Evolutionary conservation across 2,888 invertebrate species (phyloP).

Genomic region (Coelopa pilipes): DNA sequence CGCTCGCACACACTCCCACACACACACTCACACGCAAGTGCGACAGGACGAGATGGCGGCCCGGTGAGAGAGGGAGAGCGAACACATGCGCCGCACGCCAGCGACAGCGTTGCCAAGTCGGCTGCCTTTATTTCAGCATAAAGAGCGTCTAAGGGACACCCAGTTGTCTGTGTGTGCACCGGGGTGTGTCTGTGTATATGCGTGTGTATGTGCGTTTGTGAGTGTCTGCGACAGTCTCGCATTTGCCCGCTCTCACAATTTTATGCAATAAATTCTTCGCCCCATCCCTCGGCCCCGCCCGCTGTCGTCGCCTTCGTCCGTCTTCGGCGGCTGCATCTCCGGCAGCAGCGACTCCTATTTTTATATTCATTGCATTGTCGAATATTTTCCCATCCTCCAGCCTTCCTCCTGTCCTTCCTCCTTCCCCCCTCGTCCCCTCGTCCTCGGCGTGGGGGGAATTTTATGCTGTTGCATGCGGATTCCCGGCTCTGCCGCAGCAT

Average conservation of each 20-base stretch:
- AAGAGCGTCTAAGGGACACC: no score
- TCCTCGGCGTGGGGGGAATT: not conserved
- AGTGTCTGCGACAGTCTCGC: not conserved
- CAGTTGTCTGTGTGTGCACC: no score
- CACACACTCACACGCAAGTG: no score
- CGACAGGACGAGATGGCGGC: no score
- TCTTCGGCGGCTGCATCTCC: not conserved
- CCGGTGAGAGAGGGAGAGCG: no score
- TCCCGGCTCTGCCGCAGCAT: not conserved
- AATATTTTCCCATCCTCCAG: not conserved
- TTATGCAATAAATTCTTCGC: constrained; percentile 5
- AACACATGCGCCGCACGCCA: no score
- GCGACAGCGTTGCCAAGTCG: no score
- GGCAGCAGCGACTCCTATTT: not conserved
- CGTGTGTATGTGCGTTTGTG: no score
- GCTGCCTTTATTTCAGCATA: no score
- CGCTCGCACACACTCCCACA: no score
- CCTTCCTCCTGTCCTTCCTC: not conserved
- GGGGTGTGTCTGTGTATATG: no score
- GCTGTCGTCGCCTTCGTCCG: not conserved
- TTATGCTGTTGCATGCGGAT: constrained; percentile 8
- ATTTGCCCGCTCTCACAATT: not conserved
- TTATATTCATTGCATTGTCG: constrained; percentile 15
- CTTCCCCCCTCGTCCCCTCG: not conserved
- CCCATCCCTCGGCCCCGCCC: not conserved